These are phyloP conservation scores for Mustelus asterias DNA, from an alignment of 2,113 vertebrate genomes.

Conservation along the genomic window DNA sequence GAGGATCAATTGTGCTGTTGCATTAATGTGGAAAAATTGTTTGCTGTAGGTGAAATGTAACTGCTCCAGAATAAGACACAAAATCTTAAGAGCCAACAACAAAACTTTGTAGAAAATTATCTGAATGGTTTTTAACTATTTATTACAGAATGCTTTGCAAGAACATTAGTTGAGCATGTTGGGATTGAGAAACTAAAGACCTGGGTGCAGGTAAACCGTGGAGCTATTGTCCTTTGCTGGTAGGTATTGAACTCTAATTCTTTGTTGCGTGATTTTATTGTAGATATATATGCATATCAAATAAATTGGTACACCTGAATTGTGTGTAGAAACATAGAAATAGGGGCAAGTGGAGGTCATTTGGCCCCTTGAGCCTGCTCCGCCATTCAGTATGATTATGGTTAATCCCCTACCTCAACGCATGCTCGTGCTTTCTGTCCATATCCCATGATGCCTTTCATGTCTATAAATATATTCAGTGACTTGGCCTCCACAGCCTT, in stretches of 20 bases:
- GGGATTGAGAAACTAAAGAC: conserved; percentile 70
- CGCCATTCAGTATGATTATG: too few species aligned
- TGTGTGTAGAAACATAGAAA: background rate
- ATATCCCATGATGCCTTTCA: too few species aligned
- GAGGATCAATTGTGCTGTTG: background rate
- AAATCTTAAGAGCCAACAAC: background rate
- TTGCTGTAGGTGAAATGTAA: background rate
- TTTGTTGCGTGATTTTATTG: background rate
- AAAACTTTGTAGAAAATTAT: background rate
- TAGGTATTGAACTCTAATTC: conserved; percentile 48
- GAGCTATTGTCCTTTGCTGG: conserved; percentile 87
- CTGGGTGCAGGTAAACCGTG: conserved; percentile 82
- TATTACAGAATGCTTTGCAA: conserved; percentile 72
- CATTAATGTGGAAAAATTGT: background rate
- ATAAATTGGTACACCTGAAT: background rate
- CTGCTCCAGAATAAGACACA: background rate
- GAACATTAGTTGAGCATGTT: conserved; percentile 73
- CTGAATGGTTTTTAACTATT: background rate
- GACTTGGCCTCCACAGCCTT: too few species aligned
- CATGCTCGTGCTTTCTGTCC: too few species aligned
- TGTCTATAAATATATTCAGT: too few species aligned
- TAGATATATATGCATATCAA: background rate
- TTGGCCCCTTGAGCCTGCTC: too few species aligned
- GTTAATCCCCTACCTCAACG: too few species aligned
- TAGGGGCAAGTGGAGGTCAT: too few species aligned